Evolutionary conservation across 2,797 vertebrate genomes (phyloP), one percentile per base, ranked within the genome.

Genomic region (Dromococcyx pavoninus): DNA sequence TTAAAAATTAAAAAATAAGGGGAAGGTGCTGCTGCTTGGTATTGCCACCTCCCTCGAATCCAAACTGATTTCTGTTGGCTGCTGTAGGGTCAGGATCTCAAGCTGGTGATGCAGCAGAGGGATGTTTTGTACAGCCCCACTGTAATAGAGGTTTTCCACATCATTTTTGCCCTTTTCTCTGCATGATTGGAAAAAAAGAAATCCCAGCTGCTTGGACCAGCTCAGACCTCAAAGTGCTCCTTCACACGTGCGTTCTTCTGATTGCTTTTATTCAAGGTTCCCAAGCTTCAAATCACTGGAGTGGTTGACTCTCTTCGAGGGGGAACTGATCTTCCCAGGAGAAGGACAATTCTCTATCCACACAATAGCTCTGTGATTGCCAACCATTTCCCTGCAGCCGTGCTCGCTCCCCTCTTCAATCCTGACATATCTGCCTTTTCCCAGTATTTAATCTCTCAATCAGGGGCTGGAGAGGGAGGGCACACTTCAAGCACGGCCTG

Each of bases 311-410:
- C 33, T 28, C 57, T 43, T 50, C 0, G 10, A 64, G 61, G 51
- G 46, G 51, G 35, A 77, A 60, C 78, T 86, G 44, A 60, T 86
- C 72, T 65, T 65, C 67, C 72, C 53, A 32, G 50, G 58, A 71
- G 43, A 83, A 90, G 71, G 85, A 67, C 71, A 56, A 69, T 65
- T 88, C 88, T 71, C 67, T 79, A 88, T 15, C n/a, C 73, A 39
- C 72, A 82, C 81, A 85, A 85, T 85, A 86, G 81, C 81, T 74
- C 72, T 6, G 51, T 77, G 86, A 92, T 78, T 94, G 89, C 57
- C 77, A 78, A 48, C 72, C 72, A 25, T 50, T 71, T 56, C 46
- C 70, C 64, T 2, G 1, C 28, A 56, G 54, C 35, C 21, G 2
- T 33, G 25, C 76, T 56, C 8, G 5, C 58, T 66, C 65, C 35